phyloP scores from a whole-genome alignment of 2,797 vertebrate genomes.

The Schizopygopsis pylzovi region DNA sequence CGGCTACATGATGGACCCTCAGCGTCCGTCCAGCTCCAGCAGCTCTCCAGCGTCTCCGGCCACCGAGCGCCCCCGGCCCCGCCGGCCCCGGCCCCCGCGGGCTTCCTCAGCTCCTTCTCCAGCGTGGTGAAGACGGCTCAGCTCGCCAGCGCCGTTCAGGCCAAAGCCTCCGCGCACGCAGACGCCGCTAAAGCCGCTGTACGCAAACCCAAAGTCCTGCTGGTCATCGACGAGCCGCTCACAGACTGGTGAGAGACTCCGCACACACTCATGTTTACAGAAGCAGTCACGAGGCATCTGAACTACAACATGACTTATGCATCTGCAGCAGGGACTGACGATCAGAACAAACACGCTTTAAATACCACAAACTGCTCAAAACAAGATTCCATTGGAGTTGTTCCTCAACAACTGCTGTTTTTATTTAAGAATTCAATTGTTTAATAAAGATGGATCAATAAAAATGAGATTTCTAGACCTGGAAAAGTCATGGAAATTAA shows the following conservation, averaged over 20 bases:
- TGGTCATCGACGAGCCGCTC: slow-evolving; percentile 90
- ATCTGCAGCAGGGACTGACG: background rate
- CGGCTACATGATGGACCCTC: slow-evolving; percentile 95
- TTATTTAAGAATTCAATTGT: too few relatives aligned
- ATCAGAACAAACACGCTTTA: too few relatives aligned
- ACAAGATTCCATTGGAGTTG: too few relatives aligned
- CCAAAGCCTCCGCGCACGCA: slow-evolving; percentile 68
- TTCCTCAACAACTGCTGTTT: too few relatives aligned
- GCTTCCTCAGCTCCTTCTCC: slow-evolving; percentile 94
- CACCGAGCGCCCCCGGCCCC: slow-evolving; percentile 65
- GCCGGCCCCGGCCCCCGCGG: slow-evolving; percentile 72
- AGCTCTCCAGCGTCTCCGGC: slow-evolving; percentile 75
- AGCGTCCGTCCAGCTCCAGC: slow-evolving; percentile 87
- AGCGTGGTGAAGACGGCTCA: slow-evolving; percentile 90
- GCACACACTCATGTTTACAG: too few relatives aligned
- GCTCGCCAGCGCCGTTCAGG: slow-evolving; percentile 79
- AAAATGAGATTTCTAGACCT: too few relatives aligned
- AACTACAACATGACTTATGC: too few relatives aligned
- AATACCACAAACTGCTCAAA: too few relatives aligned
- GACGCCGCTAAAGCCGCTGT: slow-evolving; percentile 69
- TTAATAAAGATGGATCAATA: too few relatives aligned
- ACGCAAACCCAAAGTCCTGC: slow-evolving; percentile 89
- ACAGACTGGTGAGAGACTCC: slow-evolving; percentile 90
- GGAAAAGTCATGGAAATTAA: background rate
- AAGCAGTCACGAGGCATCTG: too few relatives aligned